Evolutionary conservation across 2,797 vertebrate genomes (phyloP).

Genomic region (Hemitrygon akajei): DNA sequence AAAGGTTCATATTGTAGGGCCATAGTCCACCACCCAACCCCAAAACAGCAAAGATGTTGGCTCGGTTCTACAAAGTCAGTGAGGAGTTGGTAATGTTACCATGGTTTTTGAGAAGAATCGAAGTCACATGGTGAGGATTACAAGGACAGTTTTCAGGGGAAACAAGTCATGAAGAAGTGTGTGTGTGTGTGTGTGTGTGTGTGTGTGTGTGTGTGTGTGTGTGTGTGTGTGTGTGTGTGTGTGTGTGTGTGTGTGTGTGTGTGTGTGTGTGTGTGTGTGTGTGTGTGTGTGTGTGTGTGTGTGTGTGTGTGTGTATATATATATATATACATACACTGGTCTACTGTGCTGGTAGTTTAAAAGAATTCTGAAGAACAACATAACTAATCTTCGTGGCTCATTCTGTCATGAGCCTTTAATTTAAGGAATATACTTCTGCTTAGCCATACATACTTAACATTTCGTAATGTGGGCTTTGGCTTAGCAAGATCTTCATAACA

Average conservation of each 20-base stretch:
- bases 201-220: too few species aligned
- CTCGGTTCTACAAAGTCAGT: not conserved
- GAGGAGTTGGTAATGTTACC: not conserved
- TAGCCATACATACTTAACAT: constrained; percentile 32
- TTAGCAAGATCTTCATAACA: not conserved
- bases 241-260: too few species aligned
- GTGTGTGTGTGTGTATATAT: too few species aligned
- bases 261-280: too few species aligned
- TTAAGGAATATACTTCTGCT: constrained; percentile 24
- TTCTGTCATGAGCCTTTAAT: constrained; percentile 16
- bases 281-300: too few species aligned
- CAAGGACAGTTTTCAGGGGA: constrained; percentile 3
- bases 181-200: too few species aligned
- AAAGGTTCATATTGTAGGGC: not conserved
- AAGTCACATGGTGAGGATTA: not conserved
- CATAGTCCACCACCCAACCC: not conserved
- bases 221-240: too few species aligned
- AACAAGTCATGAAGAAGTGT: not conserved
- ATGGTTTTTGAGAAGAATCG: not conserved
- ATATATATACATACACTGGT: too few species aligned
- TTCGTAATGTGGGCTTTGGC: constrained; percentile 30
- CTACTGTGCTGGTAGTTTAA: not conserved
- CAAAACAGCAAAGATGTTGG: not conserved
- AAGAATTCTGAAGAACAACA: not conserved
- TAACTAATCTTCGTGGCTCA: constrained; percentile 22